phyloP scores from a whole-genome alignment of 2,113 vertebrate genomes.

The Hippocampus zosterae region DNA sequence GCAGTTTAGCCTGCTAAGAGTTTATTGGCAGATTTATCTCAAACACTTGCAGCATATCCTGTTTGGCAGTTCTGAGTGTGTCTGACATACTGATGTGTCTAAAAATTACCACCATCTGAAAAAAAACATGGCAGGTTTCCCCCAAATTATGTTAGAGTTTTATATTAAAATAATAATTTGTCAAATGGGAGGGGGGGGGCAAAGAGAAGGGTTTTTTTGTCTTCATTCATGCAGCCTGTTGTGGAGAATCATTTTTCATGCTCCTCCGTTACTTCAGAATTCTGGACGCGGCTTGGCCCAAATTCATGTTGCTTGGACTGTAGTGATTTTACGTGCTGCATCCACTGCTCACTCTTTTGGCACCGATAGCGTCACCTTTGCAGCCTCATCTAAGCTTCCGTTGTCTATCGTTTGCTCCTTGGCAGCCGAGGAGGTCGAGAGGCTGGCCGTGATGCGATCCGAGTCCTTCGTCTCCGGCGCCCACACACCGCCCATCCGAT shows the following conservation, averaged over 20 bases:
- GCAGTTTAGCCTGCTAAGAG: constrained; percentile 45
- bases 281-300: constrained; percentile 36
- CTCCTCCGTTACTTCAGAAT: constrained; percentile 28
- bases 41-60: background rate
- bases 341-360: constrained; percentile 13
- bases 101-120: background rate
- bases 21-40: constrained; percentile 27
- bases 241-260: constrained; percentile 42
- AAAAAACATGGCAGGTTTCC: too few relatives aligned
- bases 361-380: constrained; percentile 19
- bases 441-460: constrained; percentile 91
- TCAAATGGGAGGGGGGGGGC: too few relatives aligned
- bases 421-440: constrained; percentile 93
- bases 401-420: background rate
- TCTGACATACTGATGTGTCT: background rate
- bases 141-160: too few relatives aligned
- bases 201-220: background rate
- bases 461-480: constrained; percentile 89
- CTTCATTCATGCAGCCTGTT: constrained; percentile 33
- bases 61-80: background rate
- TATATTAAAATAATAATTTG: background rate
- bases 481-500: constrained; percentile 90
- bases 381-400: constrained; percentile 19
- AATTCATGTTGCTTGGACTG: constrained; percentile 20
- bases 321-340: constrained; percentile 16